Evolutionary conservation across 2,797 vertebrate genomes (phyloP).

Genomic region (Anguilla megastoma): DNA sequence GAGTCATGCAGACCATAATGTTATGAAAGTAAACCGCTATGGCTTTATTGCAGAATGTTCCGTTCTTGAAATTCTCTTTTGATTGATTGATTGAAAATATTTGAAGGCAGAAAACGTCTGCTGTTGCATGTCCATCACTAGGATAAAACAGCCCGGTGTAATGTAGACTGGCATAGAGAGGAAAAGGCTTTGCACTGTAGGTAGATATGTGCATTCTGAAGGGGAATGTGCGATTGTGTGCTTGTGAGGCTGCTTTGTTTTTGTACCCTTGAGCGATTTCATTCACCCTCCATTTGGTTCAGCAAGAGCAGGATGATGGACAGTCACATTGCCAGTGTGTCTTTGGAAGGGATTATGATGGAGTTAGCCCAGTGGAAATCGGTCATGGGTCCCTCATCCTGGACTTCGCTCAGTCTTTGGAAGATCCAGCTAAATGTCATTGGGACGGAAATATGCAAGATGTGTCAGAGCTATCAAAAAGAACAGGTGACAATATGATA

Average conservation of each 20-base stretch:
- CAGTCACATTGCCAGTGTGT: background rate
- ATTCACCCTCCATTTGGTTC: background rate
- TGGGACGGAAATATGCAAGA: background rate
- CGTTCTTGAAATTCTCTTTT: background rate
- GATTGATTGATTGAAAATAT: no score
- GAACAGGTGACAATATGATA: background rate
- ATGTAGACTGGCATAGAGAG: background rate
- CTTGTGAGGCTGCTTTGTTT: background rate
- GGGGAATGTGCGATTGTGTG: background rate
- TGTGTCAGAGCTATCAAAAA: background rate
- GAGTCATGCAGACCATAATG: background rate
- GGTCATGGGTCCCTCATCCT: background rate
- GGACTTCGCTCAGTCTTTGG: background rate
- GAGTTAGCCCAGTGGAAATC: background rate
- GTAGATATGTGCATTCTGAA: background rate
- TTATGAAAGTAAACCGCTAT: background rate
- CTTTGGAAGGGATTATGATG: background rate
- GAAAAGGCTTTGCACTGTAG: background rate
- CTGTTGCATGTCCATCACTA: no score
- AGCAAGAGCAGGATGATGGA: background rate
- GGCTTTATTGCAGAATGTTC: background rate
- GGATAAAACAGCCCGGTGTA: background rate
- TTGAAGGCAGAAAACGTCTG: no score
- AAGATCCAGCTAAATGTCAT: background rate
- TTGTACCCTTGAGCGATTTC: background rate